Evolutionary conservation across 2,113 vertebrate genomes (phyloP), one percentile per base, ranked within the genome.

Genomic region (Sturnus vulgaris): DNA sequence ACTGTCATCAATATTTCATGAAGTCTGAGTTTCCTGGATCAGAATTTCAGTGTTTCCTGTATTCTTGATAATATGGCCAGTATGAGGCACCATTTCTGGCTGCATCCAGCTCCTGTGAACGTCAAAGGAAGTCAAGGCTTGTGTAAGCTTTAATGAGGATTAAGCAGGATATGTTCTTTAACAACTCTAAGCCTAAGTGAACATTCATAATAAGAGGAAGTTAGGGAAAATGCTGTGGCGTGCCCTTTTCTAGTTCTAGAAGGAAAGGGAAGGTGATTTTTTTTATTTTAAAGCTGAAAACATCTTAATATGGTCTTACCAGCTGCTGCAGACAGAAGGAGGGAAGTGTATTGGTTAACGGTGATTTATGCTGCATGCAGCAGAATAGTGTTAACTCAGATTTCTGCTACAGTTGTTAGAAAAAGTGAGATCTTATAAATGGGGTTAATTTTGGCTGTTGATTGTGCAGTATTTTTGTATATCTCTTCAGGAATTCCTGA

Each of bases 241-340:
- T 86, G 35, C 55, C 47, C 47, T 78, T 94, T 91, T 91, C 33
- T 60, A 77, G 33, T 33, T 82, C 69, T 81, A 83, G 60, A 90
- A 92, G 52, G 47, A 64, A 93, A 64, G 35, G 71, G 47, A 63
- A 76, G 33, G 33, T 59, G n/a, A 47, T 84, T 88, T 88, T 83
- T 82, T 66, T 84, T 88, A 37, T 37, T 19, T 24, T 75, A 12
- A 68, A 91, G 44, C 14, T 72, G 53, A 71, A 89, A 82, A 81
- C 47, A 44, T 91, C 50, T 82, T 88, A 76, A 23, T 81, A 52
- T 95, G 92, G n/a, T 88, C 52, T 76, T 94, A 56, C 49, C 80
- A 95, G 73, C 82, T 97, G 86, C 83, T 78, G 63, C 91, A 86
- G 78, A 65, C 35, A 68, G 46, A 70, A 68, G 10, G 21, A 80